Evolutionary conservation across 2,888 invertebrate genomes (phyloP).

Genomic region (Noctua janthina): DNA sequence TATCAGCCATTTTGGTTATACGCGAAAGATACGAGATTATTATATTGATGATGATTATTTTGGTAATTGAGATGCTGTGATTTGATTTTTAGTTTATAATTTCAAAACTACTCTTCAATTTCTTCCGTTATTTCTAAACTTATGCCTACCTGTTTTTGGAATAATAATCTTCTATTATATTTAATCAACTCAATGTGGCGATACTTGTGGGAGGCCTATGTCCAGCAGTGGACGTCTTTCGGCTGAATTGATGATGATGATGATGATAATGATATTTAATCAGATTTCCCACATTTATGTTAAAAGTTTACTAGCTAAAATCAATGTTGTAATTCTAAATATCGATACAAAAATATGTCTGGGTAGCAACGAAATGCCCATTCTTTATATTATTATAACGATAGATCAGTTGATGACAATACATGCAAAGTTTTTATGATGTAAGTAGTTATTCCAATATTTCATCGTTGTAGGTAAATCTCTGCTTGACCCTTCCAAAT

Average conservation of each 20-base stretch:
- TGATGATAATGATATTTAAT: not conserved
- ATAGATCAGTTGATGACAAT: conserved; percentile 11
- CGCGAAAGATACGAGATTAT: not conserved
- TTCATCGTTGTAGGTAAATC: conserved; percentile 18
- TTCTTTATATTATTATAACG: not conserved
- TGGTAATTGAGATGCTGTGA: not conserved
- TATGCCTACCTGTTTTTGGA: not conserved
- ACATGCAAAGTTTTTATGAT: conserved; percentile 13
- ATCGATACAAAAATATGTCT: not conserved
- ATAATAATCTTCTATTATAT: not conserved
- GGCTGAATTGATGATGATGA: too few relatives aligned
- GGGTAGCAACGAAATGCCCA: not conserved
- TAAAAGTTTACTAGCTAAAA: not conserved
- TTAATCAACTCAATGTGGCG: too few relatives aligned
- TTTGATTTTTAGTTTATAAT: not conserved
- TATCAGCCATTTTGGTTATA: not conserved
- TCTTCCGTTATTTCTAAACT: too few relatives aligned
- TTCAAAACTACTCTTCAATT: not conserved
- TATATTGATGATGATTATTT: not conserved
- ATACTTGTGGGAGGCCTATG: too few relatives aligned
- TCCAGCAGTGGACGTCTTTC: too few relatives aligned
- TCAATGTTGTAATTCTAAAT: not conserved
- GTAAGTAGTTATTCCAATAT: conserved; percentile 4
- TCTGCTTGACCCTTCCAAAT: conserved; percentile 39
- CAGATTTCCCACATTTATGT: not conserved